Evolutionary conservation across 2,113 vertebrate species (phyloP).

Genomic region (Hyla sarda): DNA sequence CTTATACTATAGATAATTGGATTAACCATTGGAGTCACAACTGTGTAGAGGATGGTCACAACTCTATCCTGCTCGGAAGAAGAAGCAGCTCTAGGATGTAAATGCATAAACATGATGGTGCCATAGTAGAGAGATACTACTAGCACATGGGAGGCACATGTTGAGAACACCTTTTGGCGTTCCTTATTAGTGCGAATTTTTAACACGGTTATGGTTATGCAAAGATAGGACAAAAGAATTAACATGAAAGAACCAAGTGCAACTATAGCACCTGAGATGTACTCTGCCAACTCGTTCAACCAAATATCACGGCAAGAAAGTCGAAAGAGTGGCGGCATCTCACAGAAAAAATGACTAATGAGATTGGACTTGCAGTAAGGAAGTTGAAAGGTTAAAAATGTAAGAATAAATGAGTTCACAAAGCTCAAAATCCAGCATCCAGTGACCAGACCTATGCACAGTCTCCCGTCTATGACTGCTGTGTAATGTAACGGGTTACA

Average conservation of each 20-base stretch:
- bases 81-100: background rate
- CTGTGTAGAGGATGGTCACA: background rate
- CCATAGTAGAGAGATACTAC: conserved; percentile 23
- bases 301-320: conserved; percentile 58
- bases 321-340: background rate
- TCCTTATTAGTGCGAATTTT: background rate
- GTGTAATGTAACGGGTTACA: conserved; percentile 19
- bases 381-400: background rate
- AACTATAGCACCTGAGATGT: conserved; percentile 58
- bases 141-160: background rate
- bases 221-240: background rate
- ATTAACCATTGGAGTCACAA: background rate
- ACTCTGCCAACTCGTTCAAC: conserved; percentile 47
- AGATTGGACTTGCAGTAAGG: background rate
- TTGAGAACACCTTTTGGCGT: conserved; percentile 55
- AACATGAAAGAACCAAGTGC: background rate
- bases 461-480: background rate
- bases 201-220: background rate
- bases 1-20: background rate
- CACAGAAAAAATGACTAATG: background rate
- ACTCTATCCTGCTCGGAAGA: background rate
- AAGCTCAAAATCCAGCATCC: background rate
- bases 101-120: background rate
- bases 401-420: background rate
- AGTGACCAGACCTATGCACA: background rate